A percentile compares a stretch with the other conserved stretches of the same genome.
Conservation (phyloP, 2,113 vertebrate genomes). For the Phrynosoma platyrhinos region DNA sequence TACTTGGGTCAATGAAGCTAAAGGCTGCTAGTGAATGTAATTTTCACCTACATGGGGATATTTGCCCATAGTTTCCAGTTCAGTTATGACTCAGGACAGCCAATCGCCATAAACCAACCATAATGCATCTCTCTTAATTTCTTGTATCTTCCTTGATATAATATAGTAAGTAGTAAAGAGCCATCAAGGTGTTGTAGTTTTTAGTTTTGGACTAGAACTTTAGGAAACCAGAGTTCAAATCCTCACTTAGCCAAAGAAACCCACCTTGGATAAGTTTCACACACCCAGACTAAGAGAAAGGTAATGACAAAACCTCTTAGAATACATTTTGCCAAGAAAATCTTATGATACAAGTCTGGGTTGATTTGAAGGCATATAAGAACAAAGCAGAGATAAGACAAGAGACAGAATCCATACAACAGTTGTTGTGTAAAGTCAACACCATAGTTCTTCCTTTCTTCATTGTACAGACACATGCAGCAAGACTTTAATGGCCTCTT, state of each 20-base stretch:
- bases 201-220: too few species aligned
- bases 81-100: not conserved
- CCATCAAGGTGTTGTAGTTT: too few species aligned
- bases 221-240: not conserved
- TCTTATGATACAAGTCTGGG: too few species aligned
- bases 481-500: not conserved
- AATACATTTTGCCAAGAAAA: too few species aligned
- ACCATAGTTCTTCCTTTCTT: not conserved
- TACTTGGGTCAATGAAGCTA: not conserved
- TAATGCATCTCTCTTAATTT: not conserved
- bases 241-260: not conserved
- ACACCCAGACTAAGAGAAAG: not conserved
- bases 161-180: not conserved
- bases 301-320: too few species aligned
- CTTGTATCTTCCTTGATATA: not conserved
- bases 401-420: not conserved
- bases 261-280: not conserved
- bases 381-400: not conserved
- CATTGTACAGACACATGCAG: not conserved
- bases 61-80: not conserved
- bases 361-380: not conserved
- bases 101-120: not conserved
- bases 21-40: not conserved
- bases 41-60: not conserved
- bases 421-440: not conserved